Base-by-base conservation (phyloP, 2,888 invertebrate genomes). In the Drosophila phalerata region DNA sequence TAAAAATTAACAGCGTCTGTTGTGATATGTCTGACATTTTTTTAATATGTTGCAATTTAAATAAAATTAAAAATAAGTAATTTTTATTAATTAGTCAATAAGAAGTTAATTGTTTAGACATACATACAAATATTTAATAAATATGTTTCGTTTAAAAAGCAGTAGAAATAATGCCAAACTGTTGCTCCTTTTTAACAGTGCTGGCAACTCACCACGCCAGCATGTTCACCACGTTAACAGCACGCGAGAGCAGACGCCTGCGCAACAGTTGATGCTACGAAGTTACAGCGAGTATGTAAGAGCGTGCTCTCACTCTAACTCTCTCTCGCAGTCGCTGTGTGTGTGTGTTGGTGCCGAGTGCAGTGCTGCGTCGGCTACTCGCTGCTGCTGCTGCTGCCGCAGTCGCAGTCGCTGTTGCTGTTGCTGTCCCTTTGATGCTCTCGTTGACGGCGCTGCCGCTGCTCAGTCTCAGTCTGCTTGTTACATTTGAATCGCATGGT, bases 391-490 rank as follows among this genome's bases (percentile, higher is more conserved):
- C 28, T 28, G 28, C 28, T n/a, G n/a, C n/a, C n/a, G n/a, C n/a
- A 25, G 25, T 25, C 25, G 5, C 28, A 6, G 28, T 28, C 48
- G 34, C 37, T 57, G 47, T 49, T 15, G 37, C 57, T 37, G 37
- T 19, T 25, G 22, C 42, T 30, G 28, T 6, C 37, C 37, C 37
- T n/a, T 37, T 37, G 38, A 32, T 11, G 52, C 52, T 52, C 28
- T 40, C 42, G 55, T 30, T 25, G 38, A 10, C 22, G 51, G 42
- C 61, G 75, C 43, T 56, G 47, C 42, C 47, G 53, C 37, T 53
- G 69, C 42, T 61, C 40, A 25, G 52, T 30, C 78, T 84, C 79
- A 88, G 87, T 88, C 89, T 84, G 89, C 69, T 79, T 82, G 80
- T 55, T 73, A 82, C 80, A 83, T 72, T 80, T 80, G 80, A 67